Conservation (phyloP, 2,797 vertebrate species). For the Oryzias sinensis region DNA sequence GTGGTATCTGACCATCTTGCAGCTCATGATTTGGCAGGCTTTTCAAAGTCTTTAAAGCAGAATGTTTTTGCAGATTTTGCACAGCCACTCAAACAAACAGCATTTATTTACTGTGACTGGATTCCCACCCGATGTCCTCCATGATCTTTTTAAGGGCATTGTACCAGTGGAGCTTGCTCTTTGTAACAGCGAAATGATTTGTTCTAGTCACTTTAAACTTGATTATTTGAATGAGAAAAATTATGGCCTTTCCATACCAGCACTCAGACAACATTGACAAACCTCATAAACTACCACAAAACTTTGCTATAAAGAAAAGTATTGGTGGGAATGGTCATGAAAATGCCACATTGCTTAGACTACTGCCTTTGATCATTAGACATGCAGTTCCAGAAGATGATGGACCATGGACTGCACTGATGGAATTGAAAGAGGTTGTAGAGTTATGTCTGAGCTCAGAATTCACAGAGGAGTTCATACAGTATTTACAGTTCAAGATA, state of each 20-base stretch:
- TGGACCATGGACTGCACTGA: constrained; percentile 11
- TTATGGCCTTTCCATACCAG: constrained; percentile 9
- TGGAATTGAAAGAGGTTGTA: constrained; percentile 16
- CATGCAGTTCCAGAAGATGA: constrained; percentile 4
- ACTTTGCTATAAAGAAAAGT: neutral
- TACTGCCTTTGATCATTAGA: constrained; percentile 12
- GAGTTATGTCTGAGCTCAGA: constrained; percentile 1
- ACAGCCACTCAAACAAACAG: constrained; percentile 3
- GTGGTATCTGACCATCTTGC: constrained; percentile 4
- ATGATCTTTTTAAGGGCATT: constrained; percentile 1
- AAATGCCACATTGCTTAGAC: constrained; percentile 1
- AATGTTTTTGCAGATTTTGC: constrained; percentile 11
- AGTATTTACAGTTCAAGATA: constrained; percentile 14
- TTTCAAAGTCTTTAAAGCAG: neutral
- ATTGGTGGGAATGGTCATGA: constrained; percentile 25
- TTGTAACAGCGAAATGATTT: neutral
- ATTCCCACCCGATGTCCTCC: no score
- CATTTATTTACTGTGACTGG: no score
- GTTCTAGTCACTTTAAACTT: neutral
- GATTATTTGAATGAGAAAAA: constrained; percentile 10
- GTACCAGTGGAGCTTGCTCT: neutral
- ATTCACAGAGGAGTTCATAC: constrained; percentile 6
- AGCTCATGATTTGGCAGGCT: neutral
- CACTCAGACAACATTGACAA: constrained; percentile 3
- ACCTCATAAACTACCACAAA: neutral